These are phyloP conservation scores for Hofmannophila pseudospretella DNA, from an alignment of 2,888 invertebrate genomes.

Conservation along the genomic window DNA sequence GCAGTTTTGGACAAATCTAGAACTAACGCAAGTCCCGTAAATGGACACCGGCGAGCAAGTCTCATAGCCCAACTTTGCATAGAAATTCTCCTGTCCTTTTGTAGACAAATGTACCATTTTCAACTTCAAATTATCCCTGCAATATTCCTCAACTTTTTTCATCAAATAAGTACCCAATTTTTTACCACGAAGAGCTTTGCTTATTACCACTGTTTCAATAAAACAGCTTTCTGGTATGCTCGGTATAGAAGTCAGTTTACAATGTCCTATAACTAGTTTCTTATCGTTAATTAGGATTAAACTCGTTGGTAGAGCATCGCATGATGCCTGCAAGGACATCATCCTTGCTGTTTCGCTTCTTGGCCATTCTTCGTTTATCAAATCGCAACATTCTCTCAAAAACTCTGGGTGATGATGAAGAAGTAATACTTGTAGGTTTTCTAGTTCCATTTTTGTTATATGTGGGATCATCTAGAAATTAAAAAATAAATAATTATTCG, in stretches of 20 bases:
- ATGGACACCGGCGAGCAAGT: slow-evolving; percentile 83
- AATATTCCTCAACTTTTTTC: slow-evolving; percentile 85
- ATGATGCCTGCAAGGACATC: slow-evolving; percentile 84
- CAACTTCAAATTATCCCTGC: slow-evolving; percentile 78
- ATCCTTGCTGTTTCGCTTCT: slow-evolving; percentile 88
- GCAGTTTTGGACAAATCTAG: slow-evolving; percentile 19
- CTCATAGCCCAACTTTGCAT: slow-evolving; percentile 84
- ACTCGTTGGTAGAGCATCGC: slow-evolving; percentile 84
- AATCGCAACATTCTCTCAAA: slow-evolving; percentile 82
- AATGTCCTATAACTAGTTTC: slow-evolving; percentile 84
- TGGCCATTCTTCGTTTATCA: slow-evolving; percentile 93
- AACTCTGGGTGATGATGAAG: slow-evolving; percentile 86
- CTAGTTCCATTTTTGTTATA: slow-evolving; percentile 53
- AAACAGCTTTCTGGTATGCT: slow-evolving; percentile 84
- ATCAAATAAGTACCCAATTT: slow-evolving; percentile 87
- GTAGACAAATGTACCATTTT: slow-evolving; percentile 83
- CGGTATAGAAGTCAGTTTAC: slow-evolving; percentile 86
- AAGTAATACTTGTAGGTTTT: slow-evolving; percentile 75
- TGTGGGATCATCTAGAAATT: slow-evolving; percentile 18
- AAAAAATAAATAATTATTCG: background rate
- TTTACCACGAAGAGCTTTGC: slow-evolving; percentile 82
- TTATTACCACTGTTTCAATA: slow-evolving; percentile 89
- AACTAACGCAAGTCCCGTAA: slow-evolving; percentile 70
- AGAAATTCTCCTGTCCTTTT: slow-evolving; percentile 86
- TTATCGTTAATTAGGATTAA: slow-evolving; percentile 80